Conservation (phyloP, 1,140 invertebrate species). For the Chironomus striatipennis region DNA sequence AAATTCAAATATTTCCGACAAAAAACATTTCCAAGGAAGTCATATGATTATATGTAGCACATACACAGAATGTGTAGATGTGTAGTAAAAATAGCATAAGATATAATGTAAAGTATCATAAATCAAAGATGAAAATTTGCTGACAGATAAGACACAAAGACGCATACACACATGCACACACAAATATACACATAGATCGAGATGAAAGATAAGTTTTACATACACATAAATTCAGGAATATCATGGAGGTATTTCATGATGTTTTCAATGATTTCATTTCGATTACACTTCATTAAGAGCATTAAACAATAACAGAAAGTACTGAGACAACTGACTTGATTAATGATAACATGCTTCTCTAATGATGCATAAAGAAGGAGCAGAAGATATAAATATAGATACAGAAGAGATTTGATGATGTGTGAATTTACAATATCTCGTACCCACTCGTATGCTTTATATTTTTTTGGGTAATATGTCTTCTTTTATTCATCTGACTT, state of each 20-base stretch:
- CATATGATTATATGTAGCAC: no score
- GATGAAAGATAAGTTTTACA: no score
- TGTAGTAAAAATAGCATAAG: neutral
- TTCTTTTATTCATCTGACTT: no score
- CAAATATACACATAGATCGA: no score
- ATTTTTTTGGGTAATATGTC: no score
- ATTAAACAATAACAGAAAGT: neutral
- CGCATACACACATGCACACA: neutral
- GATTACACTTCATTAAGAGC: constrained; percentile 6
- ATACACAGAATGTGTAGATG: no score
- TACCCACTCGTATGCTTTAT: no score
- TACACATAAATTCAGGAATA: no score
- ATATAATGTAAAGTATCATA: neutral
- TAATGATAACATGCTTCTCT: constrained; percentile 4
- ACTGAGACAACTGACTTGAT: neutral
- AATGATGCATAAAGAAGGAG: neutral
- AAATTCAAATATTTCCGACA: no score
- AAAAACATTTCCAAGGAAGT: no score
- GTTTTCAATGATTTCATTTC: neutral
- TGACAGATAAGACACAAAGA: constrained; percentile 1
- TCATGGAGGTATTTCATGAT: neutral
- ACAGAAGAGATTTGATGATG: neutral
- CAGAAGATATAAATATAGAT: no score
- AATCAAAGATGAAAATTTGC: constrained; percentile 14
- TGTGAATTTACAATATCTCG: constrained; percentile 1